These are phyloP conservation scores for Leuctra nigra DNA, from an alignment of 2,888 invertebrate species.

Conservation along the genomic window DNA sequence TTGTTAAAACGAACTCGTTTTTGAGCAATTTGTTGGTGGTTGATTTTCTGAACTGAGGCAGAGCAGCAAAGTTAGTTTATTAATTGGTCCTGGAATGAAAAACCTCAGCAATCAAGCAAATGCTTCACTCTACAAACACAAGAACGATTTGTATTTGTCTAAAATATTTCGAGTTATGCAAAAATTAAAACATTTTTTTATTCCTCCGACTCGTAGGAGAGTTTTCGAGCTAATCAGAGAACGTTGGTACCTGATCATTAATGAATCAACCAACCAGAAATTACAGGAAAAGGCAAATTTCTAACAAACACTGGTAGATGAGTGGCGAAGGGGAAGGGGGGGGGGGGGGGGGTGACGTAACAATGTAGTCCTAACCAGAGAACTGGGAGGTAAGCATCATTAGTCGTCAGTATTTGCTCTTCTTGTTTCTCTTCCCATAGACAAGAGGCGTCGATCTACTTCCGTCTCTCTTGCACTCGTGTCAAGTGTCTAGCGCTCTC, in stretches of 20 bases:
- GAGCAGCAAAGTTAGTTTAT: too few species aligned
- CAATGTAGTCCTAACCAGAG: conserved; percentile 19
- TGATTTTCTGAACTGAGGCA: too few species aligned
- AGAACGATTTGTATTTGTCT: not conserved
- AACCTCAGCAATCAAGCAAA: too few species aligned
- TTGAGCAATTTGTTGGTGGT: too few species aligned
- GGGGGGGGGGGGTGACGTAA: conserved; percentile 8
- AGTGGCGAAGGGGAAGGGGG: conserved; percentile 15
- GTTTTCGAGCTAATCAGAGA: not conserved
- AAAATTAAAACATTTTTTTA: not conserved
- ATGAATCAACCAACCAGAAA: conserved; percentile 16
- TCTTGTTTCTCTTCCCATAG: conserved; percentile 19
- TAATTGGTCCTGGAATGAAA: too few species aligned
- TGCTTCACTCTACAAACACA: not conserved
- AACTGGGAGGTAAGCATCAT: conserved; percentile 25
- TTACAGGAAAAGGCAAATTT: conserved; percentile 21
- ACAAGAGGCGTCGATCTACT: conserved; percentile 22
- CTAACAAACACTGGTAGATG: conserved; percentile 26
- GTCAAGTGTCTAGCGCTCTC: not conserved
- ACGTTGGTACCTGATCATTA: conserved; percentile 8
- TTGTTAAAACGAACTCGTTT: too few species aligned
- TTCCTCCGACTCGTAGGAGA: not conserved
- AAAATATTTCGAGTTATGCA: not conserved
- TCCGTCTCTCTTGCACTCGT: conserved; percentile 13
- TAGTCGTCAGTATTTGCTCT: conserved; percentile 28